These are phyloP conservation scores for Stictonetta naevosa DNA, from an alignment of 2,113 vertebrate genomes.

Conservation along the genomic window DNA sequence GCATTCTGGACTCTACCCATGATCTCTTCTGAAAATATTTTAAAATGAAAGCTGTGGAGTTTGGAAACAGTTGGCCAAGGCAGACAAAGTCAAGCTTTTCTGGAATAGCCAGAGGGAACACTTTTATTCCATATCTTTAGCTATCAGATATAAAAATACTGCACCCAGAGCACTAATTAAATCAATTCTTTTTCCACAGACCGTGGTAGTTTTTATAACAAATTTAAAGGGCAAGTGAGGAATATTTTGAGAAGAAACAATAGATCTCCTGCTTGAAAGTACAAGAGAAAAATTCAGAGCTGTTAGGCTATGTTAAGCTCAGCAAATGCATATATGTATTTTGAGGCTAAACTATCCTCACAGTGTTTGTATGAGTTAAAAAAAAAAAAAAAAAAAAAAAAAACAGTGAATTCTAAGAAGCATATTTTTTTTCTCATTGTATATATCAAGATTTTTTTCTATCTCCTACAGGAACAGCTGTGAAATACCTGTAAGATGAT, in stretches of 20 bases:
- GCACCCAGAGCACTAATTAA: background rate
- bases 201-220: background rate
- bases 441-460: background rate
- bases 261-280: background rate
- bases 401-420: background rate
- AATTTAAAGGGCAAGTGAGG: background rate
- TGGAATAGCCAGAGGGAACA: background rate
- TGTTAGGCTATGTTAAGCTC: background rate
- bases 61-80: background rate
- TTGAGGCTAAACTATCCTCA: background rate
- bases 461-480: background rate
- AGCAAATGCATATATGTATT: background rate
- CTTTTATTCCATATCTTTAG: background rate
- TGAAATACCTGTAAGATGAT: background rate
- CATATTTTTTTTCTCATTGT: background rate
- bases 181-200: background rate
- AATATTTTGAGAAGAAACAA: background rate
- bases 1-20: background rate
- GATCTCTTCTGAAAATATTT: background rate
- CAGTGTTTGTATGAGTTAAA: background rate
- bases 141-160: background rate
- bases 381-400: constrained; percentile 3
- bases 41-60: background rate
- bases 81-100: background rate
- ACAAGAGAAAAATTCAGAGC: background rate